A percentile compares a stretch with the other conserved stretches of the same genome.
phyloP scores from a whole-genome alignment of 2,888 invertebrate species.

The Metacarcinus magister region DNA sequence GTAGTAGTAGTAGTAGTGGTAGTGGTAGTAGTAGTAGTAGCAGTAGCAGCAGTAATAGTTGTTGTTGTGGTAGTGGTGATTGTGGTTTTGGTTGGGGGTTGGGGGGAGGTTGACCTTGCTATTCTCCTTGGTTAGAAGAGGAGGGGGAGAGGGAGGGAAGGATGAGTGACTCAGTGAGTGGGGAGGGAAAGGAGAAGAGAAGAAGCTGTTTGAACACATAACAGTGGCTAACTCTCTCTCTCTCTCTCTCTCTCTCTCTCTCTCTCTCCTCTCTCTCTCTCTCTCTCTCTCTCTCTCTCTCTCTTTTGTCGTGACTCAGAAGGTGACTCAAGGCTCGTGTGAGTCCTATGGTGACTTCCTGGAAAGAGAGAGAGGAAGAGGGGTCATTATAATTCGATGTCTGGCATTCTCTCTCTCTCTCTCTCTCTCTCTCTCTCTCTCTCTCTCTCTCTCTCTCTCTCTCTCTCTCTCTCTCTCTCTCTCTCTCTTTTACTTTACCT shows the following conservation, averaged over 20 bases:
- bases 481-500: neutral
- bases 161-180: neutral
- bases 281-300: too few relatives aligned
- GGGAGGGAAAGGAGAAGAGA: neutral
- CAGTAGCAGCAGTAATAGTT: neutral
- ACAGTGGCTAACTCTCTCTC: neutral
- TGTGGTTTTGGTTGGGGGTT: neutral
- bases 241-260: neutral
- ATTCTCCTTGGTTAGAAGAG: neutral
- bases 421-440: constrained; percentile 53
- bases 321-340: neutral
- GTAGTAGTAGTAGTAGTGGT: neutral
- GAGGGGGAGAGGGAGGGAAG: neutral
- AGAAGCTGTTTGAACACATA: constrained; percentile 3
- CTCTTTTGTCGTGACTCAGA: neutral
- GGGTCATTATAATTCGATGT: neutral
- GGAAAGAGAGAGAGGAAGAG: constrained; percentile 3
- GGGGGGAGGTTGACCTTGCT: neutral
- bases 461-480: constrained; percentile 39
- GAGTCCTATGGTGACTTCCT: neutral
- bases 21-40: neutral
- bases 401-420: neutral
- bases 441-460: constrained; percentile 46
- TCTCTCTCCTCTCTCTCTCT: neutral
- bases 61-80: neutral